These are phyloP conservation scores for Poeciliopsis turrubarensis DNA, from an alignment of 2,113 vertebrate genomes.

Conservation along the genomic window DNA sequence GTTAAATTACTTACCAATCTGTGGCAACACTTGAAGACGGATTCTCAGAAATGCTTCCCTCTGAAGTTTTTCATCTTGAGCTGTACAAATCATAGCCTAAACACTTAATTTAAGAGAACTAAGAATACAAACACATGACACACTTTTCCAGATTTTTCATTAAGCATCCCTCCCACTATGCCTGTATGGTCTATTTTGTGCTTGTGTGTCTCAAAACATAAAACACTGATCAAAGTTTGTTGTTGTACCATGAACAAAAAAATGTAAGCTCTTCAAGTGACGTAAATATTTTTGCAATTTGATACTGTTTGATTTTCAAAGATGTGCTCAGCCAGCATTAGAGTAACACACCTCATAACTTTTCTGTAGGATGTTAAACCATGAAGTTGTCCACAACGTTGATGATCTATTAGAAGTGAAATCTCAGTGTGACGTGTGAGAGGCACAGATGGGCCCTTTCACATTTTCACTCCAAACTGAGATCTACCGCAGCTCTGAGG, in stretches of 20 bases:
- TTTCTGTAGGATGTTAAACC: conserved; percentile 13
- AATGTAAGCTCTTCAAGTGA: not conserved
- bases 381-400: not conserved
- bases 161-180: not conserved
- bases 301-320: not conserved
- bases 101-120: not conserved
- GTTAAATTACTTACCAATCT: not conserved
- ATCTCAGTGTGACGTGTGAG: conserved; percentile 18
- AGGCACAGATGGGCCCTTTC: conserved; percentile 42
- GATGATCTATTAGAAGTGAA: not conserved
- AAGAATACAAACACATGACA: not conserved
- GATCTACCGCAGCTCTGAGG: conserved; percentile 26
- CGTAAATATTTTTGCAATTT: not conserved
- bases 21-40: not conserved
- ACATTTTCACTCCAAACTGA: conserved; percentile 43
- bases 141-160: not conserved
- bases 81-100: not conserved
- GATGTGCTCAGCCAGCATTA: conserved; percentile 7
- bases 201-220: not conserved
- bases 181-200: not conserved
- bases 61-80: not conserved
- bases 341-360: conserved; percentile 12
- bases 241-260: not conserved
- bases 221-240: not conserved
- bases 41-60: not conserved